Percentiles rank a stretch among this genome's conserved stretches.
These are phyloP conservation scores for Panopea generosa DNA, from an alignment of 2,888 invertebrate genomes.

Conservation along the genomic window DNA sequence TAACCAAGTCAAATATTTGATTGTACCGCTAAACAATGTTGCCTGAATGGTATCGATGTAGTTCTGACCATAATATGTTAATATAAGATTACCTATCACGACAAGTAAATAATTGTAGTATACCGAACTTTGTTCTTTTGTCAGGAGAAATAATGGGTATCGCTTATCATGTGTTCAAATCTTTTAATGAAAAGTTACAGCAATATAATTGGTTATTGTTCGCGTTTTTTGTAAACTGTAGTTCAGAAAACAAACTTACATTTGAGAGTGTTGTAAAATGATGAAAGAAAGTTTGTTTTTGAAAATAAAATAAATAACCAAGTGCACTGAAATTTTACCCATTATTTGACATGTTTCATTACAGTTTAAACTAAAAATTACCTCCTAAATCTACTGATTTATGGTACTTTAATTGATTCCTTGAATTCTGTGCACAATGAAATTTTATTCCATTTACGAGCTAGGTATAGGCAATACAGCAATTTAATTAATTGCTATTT, in stretches of 20 bases:
- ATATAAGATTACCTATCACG: constrained; percentile 35
- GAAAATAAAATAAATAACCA: constrained; percentile 16
- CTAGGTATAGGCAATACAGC: too few species aligned
- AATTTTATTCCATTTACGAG: too few species aligned
- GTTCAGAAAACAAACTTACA: too few species aligned
- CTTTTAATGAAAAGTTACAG: too few species aligned
- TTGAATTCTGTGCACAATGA: too few species aligned
- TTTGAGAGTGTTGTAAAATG: constrained; percentile 9
- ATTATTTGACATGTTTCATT: too few species aligned
- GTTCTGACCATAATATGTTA: constrained; percentile 29
- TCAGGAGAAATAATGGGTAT: constrained; percentile 29
- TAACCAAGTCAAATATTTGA: constrained; percentile 59
- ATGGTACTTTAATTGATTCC: too few species aligned
- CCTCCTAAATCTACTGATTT: too few species aligned
- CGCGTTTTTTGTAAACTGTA: not conserved
- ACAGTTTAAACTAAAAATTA: too few species aligned
- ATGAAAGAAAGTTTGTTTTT: constrained; percentile 34
- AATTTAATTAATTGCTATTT: too few species aligned
- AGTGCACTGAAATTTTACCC: not conserved
- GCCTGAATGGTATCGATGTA: constrained; percentile 13
- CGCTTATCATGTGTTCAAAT: constrained; percentile 18
- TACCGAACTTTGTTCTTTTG: constrained; percentile 32
- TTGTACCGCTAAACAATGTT: constrained; percentile 32
- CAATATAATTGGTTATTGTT: constrained; percentile 45
- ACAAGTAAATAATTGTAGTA: constrained; percentile 28